Evolutionary conservation across 2,113 vertebrate species (phyloP).

Genomic region (Nansenia antarctica): DNA sequence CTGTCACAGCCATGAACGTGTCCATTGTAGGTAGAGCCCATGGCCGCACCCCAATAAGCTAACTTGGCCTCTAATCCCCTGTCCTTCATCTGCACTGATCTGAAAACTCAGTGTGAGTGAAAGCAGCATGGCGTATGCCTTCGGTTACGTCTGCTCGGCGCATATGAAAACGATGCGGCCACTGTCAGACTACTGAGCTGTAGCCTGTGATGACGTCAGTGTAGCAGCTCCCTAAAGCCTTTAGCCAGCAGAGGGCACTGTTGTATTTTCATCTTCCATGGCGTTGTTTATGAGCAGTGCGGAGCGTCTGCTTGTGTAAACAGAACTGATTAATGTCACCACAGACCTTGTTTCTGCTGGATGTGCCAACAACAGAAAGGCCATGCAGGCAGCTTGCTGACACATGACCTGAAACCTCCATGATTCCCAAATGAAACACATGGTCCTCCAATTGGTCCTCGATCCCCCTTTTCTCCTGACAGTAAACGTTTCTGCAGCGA

Average conservation of each 20-base stretch:
- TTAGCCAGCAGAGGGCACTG: conserved; percentile 68
- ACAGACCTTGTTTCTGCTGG: conserved; percentile 15
- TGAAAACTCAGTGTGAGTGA: too few relatives aligned
- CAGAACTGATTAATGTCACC: background rate
- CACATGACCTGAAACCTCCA: background rate
- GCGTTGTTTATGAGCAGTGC: too few relatives aligned
- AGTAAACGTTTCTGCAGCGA: background rate
- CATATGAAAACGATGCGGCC: too few relatives aligned
- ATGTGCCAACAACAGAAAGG: conserved; percentile 21
- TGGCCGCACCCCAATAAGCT: too few relatives aligned
- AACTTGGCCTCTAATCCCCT: too few relatives aligned
- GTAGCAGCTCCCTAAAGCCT: background rate
- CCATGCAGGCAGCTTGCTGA: conserved; percentile 5
- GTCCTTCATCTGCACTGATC: too few relatives aligned
- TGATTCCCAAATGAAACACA: too few relatives aligned
- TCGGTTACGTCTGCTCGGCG: too few relatives aligned
- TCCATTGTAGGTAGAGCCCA: too few relatives aligned
- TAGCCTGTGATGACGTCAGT: background rate
- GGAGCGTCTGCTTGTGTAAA: background rate
- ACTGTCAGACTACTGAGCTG: too few relatives aligned
- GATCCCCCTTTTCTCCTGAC: background rate
- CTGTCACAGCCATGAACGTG: too few relatives aligned
- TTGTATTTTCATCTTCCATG: conserved; percentile 24
- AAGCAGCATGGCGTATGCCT: too few relatives aligned
- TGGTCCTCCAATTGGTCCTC: background rate